phyloP scores from a whole-genome alignment of 2,113 vertebrate genomes.

The Centrocercus urophasianus region DNA sequence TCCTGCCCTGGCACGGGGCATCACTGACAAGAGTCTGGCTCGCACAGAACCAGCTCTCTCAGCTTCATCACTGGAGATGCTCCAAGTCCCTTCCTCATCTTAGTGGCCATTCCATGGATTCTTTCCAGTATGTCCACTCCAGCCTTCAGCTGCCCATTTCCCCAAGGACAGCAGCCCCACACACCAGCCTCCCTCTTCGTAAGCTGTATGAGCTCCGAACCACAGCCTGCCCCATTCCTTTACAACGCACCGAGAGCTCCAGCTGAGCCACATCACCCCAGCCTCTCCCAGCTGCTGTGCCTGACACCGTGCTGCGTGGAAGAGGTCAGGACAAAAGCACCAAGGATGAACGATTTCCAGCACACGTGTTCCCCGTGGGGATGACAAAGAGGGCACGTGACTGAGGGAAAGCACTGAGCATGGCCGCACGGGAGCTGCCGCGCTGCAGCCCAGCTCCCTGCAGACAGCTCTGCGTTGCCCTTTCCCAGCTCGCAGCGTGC shows the following conservation, averaged over 20 bases:
- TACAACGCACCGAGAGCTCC: background rate
- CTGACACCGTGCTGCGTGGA: fast-evolving
- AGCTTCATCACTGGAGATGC: background rate
- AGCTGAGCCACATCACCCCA: fast-evolving
- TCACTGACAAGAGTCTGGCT: background rate
- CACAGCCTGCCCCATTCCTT: background rate
- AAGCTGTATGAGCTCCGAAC: background rate
- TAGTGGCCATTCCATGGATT: background rate
- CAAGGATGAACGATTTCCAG: background rate
- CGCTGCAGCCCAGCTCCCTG: background rate
- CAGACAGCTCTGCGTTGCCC: background rate
- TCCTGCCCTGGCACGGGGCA: background rate
- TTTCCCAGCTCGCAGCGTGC: background rate
- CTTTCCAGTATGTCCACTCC: background rate
- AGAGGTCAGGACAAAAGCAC: background rate
- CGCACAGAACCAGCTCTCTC: background rate
- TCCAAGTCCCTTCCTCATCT: background rate
- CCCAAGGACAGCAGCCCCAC: background rate
- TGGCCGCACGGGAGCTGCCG: background rate
- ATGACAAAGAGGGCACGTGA: background rate
- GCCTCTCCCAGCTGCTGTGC: background rate
- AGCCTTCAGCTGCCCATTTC: background rate
- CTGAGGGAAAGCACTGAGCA: background rate
- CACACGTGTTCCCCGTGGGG: background rate
- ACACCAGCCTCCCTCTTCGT: background rate